These are phyloP conservation scores for Mesoligia furuncula DNA, from an alignment of 2,888 invertebrate species.

Conservation along the genomic window DNA sequence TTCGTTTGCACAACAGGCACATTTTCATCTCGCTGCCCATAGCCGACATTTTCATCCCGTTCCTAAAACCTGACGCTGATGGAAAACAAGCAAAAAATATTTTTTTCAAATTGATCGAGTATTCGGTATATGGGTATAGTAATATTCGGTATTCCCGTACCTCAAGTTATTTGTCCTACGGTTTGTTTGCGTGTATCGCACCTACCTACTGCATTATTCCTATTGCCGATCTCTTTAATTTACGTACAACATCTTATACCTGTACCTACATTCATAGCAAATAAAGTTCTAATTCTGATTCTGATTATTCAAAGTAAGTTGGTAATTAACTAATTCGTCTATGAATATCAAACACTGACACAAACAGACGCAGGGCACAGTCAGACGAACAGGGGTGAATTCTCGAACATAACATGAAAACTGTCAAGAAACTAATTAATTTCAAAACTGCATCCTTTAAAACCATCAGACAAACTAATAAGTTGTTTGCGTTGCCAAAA, in stretches of 20 bases:
- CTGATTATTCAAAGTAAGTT: not conserved
- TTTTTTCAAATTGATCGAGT: constrained; percentile 27
- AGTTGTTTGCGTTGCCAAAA: constrained; percentile 2
- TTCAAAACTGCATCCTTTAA: constrained; percentile 8
- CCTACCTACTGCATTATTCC: not conserved
- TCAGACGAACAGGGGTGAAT: not conserved
- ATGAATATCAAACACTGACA: not conserved
- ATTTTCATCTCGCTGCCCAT: constrained; percentile 68
- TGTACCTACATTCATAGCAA: no score
- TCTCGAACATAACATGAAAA: not conserved
- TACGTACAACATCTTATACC: no score
- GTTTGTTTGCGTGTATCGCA: not conserved
- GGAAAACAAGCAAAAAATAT: constrained; percentile 59
- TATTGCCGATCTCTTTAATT: no score
- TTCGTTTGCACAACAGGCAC: constrained; percentile 70
- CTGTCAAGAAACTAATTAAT: not conserved
- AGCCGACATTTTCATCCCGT: constrained; percentile 54
- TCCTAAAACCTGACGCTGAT: constrained; percentile 65
- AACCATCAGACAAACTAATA: not conserved
- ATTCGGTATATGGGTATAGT: no score
- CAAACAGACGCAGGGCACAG: no score
- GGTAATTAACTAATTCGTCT: not conserved
- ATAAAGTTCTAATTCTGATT: no score
- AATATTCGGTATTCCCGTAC: constrained; percentile 1
- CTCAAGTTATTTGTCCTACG: constrained; percentile 25